Evolutionary conservation across 2,797 vertebrate species (phyloP), one percentile per base, ranked within the genome.

Genomic region (Caiman crocodilus): DNA sequence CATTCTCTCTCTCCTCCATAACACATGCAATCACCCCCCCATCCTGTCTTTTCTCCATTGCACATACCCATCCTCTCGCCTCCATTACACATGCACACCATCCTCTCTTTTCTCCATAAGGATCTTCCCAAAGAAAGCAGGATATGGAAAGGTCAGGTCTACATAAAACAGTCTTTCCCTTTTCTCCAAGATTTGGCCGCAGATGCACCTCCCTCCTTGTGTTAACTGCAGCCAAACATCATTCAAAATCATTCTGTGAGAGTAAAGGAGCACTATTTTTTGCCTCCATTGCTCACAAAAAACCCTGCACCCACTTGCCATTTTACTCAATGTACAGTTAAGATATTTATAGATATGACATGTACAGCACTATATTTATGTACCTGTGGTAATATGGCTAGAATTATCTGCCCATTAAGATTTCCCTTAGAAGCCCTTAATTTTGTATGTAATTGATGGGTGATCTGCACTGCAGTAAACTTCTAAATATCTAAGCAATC

Each of bases 391-490:
- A 64, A 10, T 28, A 80, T 14, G 17, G 14, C 10, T 35, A 35
- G 25, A 73, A 42, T 73, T 73, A 73, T 25, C 25, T 59, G 17
- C 25, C 25, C 32, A n/a, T 9, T 56, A 65, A 67, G 9, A 55
- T 59, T 60, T 55, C 28, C 23, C 30, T 61, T 69, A 26, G 25
- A 76, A 30, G 6, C 77, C 42, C 69, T 42, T 35, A 32, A 25
- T 65, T 20, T 50, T 9, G 26, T 3, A 73, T 13, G 21, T 73
- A 35, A 78, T n/a, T 20, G 3, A 2, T 0, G 42, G 58, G 21
- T 4, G 78, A 10, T 4, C 15, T 30, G 9, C 35, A n/a, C 55
- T 74, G 0, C 28, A 12, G 0, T 1, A 13, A 73, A 23, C 25
- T 59, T 74, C 4, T 7, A 30, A 76, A 14, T 5, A 26, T 35